Conservation (phyloP, 2,797 vertebrate species). For the Pseudomugil tenellus region DNA sequence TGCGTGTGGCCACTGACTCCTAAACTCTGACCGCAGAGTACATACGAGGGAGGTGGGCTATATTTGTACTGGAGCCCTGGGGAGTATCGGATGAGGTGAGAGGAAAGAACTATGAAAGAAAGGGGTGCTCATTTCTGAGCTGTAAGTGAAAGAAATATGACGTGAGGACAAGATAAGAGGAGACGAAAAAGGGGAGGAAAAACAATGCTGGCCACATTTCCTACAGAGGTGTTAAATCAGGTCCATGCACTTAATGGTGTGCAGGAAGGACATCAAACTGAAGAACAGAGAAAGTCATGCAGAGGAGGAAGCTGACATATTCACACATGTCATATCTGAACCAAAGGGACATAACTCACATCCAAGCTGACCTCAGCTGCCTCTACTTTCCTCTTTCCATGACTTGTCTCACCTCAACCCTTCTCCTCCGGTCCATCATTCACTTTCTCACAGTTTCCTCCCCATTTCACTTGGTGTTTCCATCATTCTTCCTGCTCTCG, state of each 20-base stretch:
- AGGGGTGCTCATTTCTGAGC: conserved; percentile 25
- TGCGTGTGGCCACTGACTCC: conserved; percentile 65
- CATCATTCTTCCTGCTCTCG: conserved; percentile 57
- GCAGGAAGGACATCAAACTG: conserved; percentile 53
- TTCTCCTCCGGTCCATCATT: conserved; percentile 46
- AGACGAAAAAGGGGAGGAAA: conserved; percentile 23
- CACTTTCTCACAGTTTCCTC: conserved; percentile 39
- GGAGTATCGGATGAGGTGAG: conserved; percentile 59
- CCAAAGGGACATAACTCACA: conserved; percentile 31
- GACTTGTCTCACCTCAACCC: conserved; percentile 51
- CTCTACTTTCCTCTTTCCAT: conserved; percentile 40
- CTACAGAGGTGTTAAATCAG: conserved; percentile 46
- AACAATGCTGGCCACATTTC: conserved; percentile 40
- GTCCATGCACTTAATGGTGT: conserved; percentile 50
- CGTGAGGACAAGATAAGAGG: conserved; percentile 28
- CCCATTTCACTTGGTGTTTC: conserved; percentile 31
- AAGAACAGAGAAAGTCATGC: conserved; percentile 49
- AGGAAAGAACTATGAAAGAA: conserved; percentile 36
- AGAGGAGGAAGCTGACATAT: conserved; percentile 49
- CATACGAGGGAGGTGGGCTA: conserved; percentile 41
- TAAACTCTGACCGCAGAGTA: conserved; percentile 37
- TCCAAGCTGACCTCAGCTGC: conserved; percentile 29
- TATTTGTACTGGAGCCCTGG: conserved; percentile 64
- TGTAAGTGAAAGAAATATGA: conserved; percentile 40
- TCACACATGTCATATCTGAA: conserved; percentile 38